Evolutionary conservation across 2,113 vertebrate species (phyloP), one percentile per base, ranked within the genome.

Genomic region (Onychostoma macrolepis): DNA sequence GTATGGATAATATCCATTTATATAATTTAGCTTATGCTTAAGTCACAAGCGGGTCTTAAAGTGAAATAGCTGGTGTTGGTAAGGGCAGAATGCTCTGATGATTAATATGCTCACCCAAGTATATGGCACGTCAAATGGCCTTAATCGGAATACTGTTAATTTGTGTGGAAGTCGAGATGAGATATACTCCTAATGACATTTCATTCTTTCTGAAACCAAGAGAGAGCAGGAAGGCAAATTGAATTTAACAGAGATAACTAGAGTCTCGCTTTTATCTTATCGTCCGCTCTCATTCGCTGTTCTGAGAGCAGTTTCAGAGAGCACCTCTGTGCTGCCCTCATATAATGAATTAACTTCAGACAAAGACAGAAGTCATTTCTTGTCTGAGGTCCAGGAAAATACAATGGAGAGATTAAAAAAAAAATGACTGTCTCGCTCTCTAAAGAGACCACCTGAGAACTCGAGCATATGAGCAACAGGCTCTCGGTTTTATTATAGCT

Each of bases 151-250:
- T 58, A 71, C 48, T 58, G 69, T 84, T 74, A 75, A 84, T 84
- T 84, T 84, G 83, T 56, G 82, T n/a, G 82, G 58, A 87, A 90
- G 88, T 90, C 90, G 87, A 72, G 89, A 11, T 61, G 74, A 85
- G 84, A 90, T 83, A 80, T 45, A 90, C 80, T 83, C 48, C 87
- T 90, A 88, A 88, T 45, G n/a, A 36, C 80, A 82, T 85, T 75
- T 81, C 83, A 77, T 90, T 86, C 80, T 58, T 30, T 86, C 84
- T 85, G 91, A 86, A 89, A 74, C 53, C 33, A 71, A 88, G 36
- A 84, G 67, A 85, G 80, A 88, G 78, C 74, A 87, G 85, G 61
- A 90, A 87, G 87, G 87, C 38, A 90, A 89, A 88, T 87, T 30
- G 43, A 90, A 61, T 80, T 85, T 28, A 78, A 81, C 41, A 69